phyloP scores from a whole-genome alignment of 2,113 vertebrate genomes.

The Tetrax tetrax region DNA sequence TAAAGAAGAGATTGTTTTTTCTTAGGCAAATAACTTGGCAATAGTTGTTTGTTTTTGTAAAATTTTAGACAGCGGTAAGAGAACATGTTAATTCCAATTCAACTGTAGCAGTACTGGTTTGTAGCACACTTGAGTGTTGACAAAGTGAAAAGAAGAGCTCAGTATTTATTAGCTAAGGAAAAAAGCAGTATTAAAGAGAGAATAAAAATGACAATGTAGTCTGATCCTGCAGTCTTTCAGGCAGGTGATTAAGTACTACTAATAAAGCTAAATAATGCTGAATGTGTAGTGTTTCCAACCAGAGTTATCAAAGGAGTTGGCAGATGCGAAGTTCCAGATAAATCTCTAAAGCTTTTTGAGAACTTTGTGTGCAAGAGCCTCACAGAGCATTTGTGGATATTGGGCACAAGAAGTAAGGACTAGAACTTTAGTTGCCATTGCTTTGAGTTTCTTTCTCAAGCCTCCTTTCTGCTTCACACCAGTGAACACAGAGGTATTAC shows the following conservation, averaged over 20 bases:
- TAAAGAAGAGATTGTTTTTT: neutral
- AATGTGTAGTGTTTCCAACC: neutral
- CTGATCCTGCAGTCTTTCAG: neutral
- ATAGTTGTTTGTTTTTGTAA: neutral
- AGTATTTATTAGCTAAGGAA: neutral
- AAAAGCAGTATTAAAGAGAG: neutral
- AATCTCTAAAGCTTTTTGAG: neutral
- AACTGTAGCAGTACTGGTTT: neutral
- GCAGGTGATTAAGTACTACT: neutral
- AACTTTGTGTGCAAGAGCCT: neutral
- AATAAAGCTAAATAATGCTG: neutral
- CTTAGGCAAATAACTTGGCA: neutral
- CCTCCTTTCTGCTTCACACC: neutral
- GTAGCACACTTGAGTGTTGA: neutral
- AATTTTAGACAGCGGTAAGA: neutral
- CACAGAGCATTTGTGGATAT: neutral
- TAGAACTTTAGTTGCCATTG: neutral
- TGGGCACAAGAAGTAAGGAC: neutral
- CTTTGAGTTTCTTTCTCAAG: neutral
- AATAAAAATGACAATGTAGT: neutral
- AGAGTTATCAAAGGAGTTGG: neutral
- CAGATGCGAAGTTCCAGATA: neutral
- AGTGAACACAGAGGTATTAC: neutral
- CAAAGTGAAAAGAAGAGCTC: neutral
- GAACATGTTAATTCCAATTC: neutral